Percentiles rank a stretch among this genome's conserved stretches.
Conservation (phyloP, 2,797 vertebrate genomes). For the Lagocephalus sceleratus region DNA sequence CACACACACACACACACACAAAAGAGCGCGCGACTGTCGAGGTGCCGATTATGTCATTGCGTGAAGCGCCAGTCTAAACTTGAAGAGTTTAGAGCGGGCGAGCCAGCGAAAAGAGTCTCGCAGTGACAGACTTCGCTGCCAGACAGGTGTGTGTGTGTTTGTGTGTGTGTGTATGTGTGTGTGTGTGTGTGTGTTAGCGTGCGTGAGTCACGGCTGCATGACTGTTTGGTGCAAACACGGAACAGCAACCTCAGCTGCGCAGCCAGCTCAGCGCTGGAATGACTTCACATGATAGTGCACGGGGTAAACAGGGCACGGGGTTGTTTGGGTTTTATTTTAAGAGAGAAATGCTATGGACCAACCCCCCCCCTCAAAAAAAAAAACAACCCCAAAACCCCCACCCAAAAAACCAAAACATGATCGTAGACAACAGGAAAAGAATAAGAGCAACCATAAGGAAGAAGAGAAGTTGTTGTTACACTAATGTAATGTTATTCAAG, state of each 20-base stretch:
- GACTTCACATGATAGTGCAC: slow-evolving; percentile 10
- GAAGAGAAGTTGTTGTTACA: too few relatives aligned
- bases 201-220: slow-evolving; percentile 3
- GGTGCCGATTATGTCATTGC: too few relatives aligned
- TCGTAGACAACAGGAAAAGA: too few relatives aligned
- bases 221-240: slow-evolving; percentile 36
- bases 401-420: too few relatives aligned
- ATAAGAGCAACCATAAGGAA: too few relatives aligned
- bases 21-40: too few relatives aligned
- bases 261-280: slow-evolving; percentile 18
- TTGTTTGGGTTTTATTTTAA: background rate
- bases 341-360: background rate
- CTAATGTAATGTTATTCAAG: too few relatives aligned
- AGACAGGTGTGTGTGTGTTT: slow-evolving; percentile 33
- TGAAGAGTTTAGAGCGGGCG: slow-evolving; percentile 22
- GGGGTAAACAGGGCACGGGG: slow-evolving; percentile 5
- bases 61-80: too few relatives aligned
- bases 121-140: slow-evolving; percentile 22
- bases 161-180: slow-evolving; percentile 9
- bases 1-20: too few relatives aligned
- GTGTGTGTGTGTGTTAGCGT: slow-evolving; percentile 7
- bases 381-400: too few relatives aligned
- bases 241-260: slow-evolving; percentile 29
- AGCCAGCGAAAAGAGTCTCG: slow-evolving; percentile 14
- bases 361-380: too few relatives aligned